A percentile compares a stretch with the other conserved stretches of the same genome.
Evolutionary conservation across 2,888 invertebrate species (phyloP).

Genomic region (Hesperia comma): DNA sequence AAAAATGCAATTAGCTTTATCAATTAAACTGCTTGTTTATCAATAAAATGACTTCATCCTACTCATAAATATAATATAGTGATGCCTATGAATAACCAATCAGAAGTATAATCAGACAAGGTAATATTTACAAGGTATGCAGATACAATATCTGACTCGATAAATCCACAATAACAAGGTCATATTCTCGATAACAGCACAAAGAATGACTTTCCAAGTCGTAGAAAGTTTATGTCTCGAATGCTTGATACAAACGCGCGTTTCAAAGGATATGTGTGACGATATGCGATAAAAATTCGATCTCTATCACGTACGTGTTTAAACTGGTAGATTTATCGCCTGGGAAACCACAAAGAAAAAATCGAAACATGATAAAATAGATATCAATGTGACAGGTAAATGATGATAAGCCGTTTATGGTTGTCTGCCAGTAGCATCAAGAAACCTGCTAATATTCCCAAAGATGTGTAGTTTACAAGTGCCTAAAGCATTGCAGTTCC

Average conservation of each 20-base stretch:
- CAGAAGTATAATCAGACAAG: background rate
- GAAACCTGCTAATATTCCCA: no score
- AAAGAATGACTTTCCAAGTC: conserved; percentile 18
- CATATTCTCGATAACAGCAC: conserved; percentile 25
- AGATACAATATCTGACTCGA: conserved; percentile 6
- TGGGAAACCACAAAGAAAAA: background rate
- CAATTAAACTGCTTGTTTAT: no score
- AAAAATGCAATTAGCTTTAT: no score
- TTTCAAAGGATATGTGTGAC: conserved; percentile 24
- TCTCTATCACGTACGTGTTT: conserved; percentile 19
- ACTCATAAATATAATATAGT: no score
- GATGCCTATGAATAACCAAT: background rate
- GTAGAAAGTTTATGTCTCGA: conserved; percentile 22
- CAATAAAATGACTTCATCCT: no score
- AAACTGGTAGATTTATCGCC: conserved; percentile 24
- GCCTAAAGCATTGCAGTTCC: no score
- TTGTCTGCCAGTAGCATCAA: no score
- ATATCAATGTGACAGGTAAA: no score
- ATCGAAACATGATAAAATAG: background rate
- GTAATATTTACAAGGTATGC: conserved; percentile 8
- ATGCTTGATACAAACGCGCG: conserved; percentile 20
- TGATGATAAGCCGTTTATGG: no score
- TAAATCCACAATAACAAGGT: conserved; percentile 26
- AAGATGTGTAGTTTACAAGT: no score
- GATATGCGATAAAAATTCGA: conserved; percentile 25